These are phyloP conservation scores for Psophia crepitans DNA, from an alignment of 2,113 vertebrate species.

Conservation along the genomic window DNA sequence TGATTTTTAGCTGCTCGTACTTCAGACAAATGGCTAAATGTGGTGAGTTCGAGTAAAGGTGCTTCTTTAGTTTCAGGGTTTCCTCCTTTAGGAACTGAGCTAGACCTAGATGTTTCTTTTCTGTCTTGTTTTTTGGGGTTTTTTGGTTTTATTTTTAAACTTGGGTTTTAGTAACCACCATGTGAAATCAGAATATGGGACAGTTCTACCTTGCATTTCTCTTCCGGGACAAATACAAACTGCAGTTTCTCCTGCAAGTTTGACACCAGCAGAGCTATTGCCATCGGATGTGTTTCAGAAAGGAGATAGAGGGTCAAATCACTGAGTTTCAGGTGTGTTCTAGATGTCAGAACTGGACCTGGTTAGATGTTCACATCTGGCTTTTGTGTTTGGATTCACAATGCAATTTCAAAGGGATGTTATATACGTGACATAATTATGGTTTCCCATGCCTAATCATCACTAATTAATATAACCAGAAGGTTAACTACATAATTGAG, in stretches of 20 bases:
- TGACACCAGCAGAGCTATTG: neutral
- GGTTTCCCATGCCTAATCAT: conserved; percentile 50
- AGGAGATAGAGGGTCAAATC: neutral
- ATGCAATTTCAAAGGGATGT: neutral
- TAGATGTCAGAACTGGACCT: neutral
- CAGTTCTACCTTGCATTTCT: neutral
- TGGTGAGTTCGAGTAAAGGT: neutral
- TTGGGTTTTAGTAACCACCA: neutral
- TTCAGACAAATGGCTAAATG: neutral
- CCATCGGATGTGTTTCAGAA: neutral
- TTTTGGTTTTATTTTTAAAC: neutral
- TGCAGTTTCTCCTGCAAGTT: neutral
- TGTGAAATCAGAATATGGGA: neutral
- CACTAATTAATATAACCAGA: conserved; percentile 59
- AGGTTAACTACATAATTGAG: conserved; percentile 61
- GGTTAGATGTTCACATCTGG: neutral
- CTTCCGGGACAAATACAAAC: neutral
- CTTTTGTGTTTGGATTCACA: conserved; percentile 24
- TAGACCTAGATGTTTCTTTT: neutral
- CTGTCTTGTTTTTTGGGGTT: neutral
- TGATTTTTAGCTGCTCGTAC: neutral
- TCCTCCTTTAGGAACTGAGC: neutral
- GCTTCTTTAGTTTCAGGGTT: neutral
- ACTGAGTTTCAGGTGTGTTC: neutral
- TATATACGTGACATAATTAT: conserved; percentile 25